These are phyloP conservation scores for Trimorus sp. DNA, from an alignment of 2,888 invertebrate genomes.

Conservation along the genomic window DNA sequence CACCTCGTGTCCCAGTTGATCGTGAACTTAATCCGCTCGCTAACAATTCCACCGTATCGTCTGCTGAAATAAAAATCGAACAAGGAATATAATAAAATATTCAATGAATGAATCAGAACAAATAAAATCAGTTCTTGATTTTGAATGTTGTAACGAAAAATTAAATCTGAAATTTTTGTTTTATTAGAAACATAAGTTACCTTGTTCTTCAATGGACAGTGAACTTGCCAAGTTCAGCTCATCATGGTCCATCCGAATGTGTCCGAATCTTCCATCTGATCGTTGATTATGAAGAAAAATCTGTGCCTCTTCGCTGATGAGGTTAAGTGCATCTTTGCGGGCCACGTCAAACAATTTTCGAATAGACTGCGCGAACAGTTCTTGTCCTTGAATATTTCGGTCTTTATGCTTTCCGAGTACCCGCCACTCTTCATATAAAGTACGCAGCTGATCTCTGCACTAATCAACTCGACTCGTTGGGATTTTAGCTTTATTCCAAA, in stretches of 20 bases:
- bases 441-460: conserved; percentile 67
- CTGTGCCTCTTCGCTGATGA: conserved; percentile 33
- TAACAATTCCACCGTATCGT: conserved; percentile 19
- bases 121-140: background rate
- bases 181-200: conserved; percentile 13
- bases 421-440: conserved; percentile 73
- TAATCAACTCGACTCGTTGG: conserved; percentile 47
- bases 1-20: conserved; percentile 6
- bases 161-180: background rate
- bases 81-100: conserved; percentile 1
- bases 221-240: conserved; percentile 8
- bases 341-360: conserved; percentile 64
- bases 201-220: conserved; percentile 8
- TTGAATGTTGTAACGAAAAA: conserved; percentile 1
- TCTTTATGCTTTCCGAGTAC: conserved; percentile 46
- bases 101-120: conserved; percentile 8
- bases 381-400: conserved; percentile 49
- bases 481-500: conserved; percentile 60
- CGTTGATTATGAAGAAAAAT: conserved; percentile 35
- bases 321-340: conserved; percentile 48
- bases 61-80: conserved; percentile 11
- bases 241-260: conserved; percentile 17
- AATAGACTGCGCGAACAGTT: conserved; percentile 49
- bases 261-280: conserved; percentile 29
- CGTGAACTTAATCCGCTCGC: background rate